Conservation (phyloP, 1,140 invertebrate genomes). For the Hesperophylax magnus region DNA sequence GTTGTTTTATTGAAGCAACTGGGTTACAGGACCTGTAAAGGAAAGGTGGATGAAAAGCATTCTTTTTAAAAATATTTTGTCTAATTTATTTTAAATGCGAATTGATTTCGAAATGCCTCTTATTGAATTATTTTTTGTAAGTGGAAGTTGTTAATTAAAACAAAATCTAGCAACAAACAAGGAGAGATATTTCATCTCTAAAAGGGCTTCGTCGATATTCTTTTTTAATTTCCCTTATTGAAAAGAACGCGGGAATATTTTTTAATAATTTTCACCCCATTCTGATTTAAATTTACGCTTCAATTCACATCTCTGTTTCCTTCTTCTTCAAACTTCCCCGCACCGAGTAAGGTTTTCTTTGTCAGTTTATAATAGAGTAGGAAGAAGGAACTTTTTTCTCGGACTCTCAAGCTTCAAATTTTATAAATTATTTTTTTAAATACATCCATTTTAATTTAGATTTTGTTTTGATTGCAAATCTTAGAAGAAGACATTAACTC, state of each 20-base stretch:
- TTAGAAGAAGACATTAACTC: too few species aligned
- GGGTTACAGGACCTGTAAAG: too few species aligned
- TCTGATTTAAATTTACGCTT: constrained; percentile 44
- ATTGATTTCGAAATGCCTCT: not conserved
- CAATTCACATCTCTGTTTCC: constrained; percentile 32
- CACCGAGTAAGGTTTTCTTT: constrained; percentile 38
- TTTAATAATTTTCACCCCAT: constrained; percentile 43
- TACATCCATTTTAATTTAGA: too few species aligned
- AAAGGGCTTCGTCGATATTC: not conserved
- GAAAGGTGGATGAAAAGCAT: too few species aligned
- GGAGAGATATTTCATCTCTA: not conserved
- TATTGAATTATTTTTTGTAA: not conserved
- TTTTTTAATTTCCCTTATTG: constrained; percentile 19
- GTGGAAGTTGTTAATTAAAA: not conserved
- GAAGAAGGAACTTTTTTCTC: constrained; percentile 22
- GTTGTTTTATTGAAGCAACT: too few species aligned
- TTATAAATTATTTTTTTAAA: not conserved
- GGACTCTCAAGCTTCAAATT: not conserved
- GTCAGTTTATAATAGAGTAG: constrained; percentile 36
- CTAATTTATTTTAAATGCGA: not conserved
- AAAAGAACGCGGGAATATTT: constrained; percentile 27
- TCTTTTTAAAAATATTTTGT: too few species aligned
- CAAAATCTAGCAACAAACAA: not conserved
- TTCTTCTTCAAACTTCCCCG: constrained; percentile 16
- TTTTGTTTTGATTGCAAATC: too few species aligned